Evolutionary conservation across 1,140 invertebrate genomes (phyloP), one percentile per base, ranked within the genome.

Genomic region (Drosophila paulistorum): DNA sequence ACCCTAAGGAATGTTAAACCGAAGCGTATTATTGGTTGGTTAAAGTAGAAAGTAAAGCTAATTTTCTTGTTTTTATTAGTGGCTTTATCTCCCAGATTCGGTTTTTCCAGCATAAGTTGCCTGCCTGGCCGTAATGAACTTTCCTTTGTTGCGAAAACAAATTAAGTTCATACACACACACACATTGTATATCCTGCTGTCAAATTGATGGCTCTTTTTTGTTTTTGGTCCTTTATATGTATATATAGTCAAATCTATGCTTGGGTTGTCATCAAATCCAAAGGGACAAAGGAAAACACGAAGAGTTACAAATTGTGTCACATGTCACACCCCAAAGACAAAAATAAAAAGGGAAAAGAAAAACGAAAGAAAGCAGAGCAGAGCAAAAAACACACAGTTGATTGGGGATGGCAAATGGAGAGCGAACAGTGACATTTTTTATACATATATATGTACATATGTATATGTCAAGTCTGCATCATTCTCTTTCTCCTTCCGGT

Each of bases 301-400:
- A 67, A 42, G 35, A 30, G 39, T 20, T 41, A 33, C 73, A 76
- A 76, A 77, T 77, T 77, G 74, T 77, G 74, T 77, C 74, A 77
- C 74, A 77, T 77, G 74, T 77, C 74, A 77, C 73, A 77, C 74
- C 73, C 73, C 66, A 70, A 64, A 77, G 54, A 23, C 73, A 37
- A 59, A 76, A 74, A 26, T 45, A n/a, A 33, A 45, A 26, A 26
- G 3, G 3, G 4, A 26, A 45, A 23, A 23, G 30, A 45, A 62
- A 23, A 42, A 45, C 26, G 9, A 23, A 23, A 37, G 10, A 13
- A 63, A 33, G 14, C 4, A 60, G 26, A 17, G 23, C 4, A 39
- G 7, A 13, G 30, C 11, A n/a, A 11, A 60, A 60, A 14, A 60
- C 30, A 20, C 7, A 59, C 67, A 68, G 71, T 68, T 75, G 73